phyloP scores from a whole-genome alignment of 2,888 invertebrate genomes.

The Drosophila neonasuta region DNA sequence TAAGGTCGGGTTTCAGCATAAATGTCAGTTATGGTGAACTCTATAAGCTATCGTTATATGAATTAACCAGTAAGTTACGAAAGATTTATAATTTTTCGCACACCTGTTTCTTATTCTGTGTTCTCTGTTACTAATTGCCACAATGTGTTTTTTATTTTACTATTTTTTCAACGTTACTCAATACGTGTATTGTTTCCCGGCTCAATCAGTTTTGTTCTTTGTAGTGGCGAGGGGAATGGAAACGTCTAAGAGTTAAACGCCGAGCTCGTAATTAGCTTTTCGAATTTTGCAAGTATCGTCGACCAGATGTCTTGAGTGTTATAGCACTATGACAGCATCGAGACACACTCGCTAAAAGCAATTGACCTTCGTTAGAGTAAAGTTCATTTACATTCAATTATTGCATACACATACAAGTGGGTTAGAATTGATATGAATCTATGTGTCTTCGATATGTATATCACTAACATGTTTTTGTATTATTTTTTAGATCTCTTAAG shows the following conservation, averaged over 20 bases:
- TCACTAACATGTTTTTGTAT: background rate
- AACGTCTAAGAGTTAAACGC: background rate
- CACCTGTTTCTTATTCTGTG: constrained; percentile 52
- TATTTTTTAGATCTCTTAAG: too few species aligned
- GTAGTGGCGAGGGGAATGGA: constrained; percentile 1
- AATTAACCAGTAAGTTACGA: constrained; percentile 15
- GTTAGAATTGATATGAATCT: background rate
- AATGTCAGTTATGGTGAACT: constrained; percentile 58
- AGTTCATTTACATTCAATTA: constrained; percentile 66
- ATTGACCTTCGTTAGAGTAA: constrained; percentile 69
- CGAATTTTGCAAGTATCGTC: constrained; percentile 15
- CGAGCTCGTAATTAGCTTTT: constrained; percentile 54
- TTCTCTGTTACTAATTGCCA: constrained; percentile 55
- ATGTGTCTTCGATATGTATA: background rate
- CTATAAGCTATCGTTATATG: constrained; percentile 51
- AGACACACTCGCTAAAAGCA: constrained; percentile 50
- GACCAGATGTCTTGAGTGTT: constrained; percentile 37
- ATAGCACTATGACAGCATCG: constrained; percentile 34
- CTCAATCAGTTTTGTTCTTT: constrained; percentile 52
- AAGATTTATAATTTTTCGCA: constrained; percentile 50
- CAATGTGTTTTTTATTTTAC: constrained; percentile 66
- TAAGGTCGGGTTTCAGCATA: constrained; percentile 50
- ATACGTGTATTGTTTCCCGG: constrained; percentile 28
- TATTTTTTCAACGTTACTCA: constrained; percentile 47
- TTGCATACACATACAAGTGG: constrained; percentile 34